A percentile compares a stretch with the other conserved stretches of the same genome.
Evolutionary conservation across 2,113 vertebrate genomes (phyloP).

Genomic region (Miniopterus natalensis): DNA sequence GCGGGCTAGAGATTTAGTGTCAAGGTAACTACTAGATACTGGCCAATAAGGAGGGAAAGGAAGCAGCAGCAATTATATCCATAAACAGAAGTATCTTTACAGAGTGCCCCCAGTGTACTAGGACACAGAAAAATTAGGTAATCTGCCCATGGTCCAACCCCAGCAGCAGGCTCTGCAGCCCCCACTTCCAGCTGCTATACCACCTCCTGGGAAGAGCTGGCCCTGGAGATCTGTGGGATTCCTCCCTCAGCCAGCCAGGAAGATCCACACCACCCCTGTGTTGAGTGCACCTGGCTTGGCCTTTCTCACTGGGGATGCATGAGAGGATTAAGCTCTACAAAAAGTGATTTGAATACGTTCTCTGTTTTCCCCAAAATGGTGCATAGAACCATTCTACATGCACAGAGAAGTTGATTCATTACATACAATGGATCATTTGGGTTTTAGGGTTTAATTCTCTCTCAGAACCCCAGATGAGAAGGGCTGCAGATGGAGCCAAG

Average conservation of each 20-base stretch:
- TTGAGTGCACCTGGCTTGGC: not conserved
- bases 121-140: not conserved
- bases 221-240: not conserved
- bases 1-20: not conserved
- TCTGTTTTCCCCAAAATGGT: not conserved
- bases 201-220: not conserved
- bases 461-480: not conserved
- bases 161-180: not conserved
- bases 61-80: not conserved
- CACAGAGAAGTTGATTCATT: not conserved
- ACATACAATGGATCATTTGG: not conserved
- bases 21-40: not conserved
- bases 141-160: not conserved
- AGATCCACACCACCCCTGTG: not conserved
- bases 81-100: not conserved
- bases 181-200: too few species aligned
- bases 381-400: not conserved
- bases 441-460: not conserved
- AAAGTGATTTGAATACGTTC: not conserved
- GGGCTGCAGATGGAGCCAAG: not conserved
- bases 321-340: not conserved
- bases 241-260: not conserved
- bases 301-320: not conserved
- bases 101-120: not conserved
- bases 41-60: not conserved